phyloP scores from a whole-genome alignment of 2,888 invertebrate species.

The Philopedon plagiatum region DNA sequence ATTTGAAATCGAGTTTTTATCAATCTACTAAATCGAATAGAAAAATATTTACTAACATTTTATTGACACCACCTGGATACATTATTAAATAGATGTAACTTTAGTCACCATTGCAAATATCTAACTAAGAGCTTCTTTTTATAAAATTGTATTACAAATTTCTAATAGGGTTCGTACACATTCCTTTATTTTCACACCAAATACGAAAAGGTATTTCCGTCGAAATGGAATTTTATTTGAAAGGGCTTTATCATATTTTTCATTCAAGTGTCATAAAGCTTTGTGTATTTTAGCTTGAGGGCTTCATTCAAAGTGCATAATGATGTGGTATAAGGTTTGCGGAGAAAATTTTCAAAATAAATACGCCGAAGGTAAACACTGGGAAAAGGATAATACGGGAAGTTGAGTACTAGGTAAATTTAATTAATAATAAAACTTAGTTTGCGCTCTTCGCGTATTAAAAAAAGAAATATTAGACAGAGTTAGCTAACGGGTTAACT shows the following conservation, averaged over 20 bases:
- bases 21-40: too few species aligned
- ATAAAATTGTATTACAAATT: not conserved
- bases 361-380: constrained; percentile 4
- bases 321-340: constrained; percentile 10
- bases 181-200: constrained; percentile 4
- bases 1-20: too few species aligned
- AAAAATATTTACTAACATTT: too few species aligned
- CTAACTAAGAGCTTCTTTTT: too few species aligned
- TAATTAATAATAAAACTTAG: constrained; percentile 7
- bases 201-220: not conserved
- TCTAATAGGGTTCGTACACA: not conserved
- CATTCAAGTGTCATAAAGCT: constrained; percentile 17
- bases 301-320: constrained; percentile 14
- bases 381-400: constrained; percentile 10
- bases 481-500: too few species aligned
- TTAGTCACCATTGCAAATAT: too few species aligned
- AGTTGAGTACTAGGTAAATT: constrained; percentile 11
- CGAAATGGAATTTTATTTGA: constrained; percentile 1
- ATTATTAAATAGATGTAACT: too few species aligned
- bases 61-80: too few species aligned
- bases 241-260: constrained; percentile 12
- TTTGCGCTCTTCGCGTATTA: not conserved
- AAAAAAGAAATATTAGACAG: not conserved
- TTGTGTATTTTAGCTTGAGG: constrained; percentile 9
- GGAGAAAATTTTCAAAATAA: constrained; percentile 17